Evolutionary conservation across 2,113 vertebrate species (phyloP), one percentile per base, ranked within the genome.

Genomic region (Neogale vison): DNA sequence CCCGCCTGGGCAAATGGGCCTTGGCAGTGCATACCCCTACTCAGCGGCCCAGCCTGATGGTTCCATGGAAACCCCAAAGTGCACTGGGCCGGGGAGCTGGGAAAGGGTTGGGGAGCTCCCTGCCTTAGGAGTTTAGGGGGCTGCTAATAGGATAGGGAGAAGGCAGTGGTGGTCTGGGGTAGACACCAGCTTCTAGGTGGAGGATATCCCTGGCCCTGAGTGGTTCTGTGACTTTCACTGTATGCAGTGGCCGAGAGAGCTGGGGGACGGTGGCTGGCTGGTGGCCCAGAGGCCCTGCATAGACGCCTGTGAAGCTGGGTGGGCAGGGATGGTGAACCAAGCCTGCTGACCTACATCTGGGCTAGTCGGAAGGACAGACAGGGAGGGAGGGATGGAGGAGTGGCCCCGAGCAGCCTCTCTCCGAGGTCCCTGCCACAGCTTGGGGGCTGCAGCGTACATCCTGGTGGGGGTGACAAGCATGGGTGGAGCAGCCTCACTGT

Each of bases 151-250:
- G 21, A 36, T 26, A 9, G 55, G 18, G 63, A 72, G 52, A 24
- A 77, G 72, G 29, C 20, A 15, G 57, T 10, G 24, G 31, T 29
- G 63, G 1, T 23, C 13, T 34, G 57, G 50, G 3, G 7, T 13
- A 17, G 77, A 24, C 1, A 14, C 4, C 5, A 24, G 26, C 3
- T 52, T 82, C 29, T 45, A 15, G 4, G 0, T 6, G 7, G 12
- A 11, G 55, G 65, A 7, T 8, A 42, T 18, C 55, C 21, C n/a
- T 81, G 52, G 26, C 52, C 52, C 24, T 6, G 34, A 24, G 39
- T 12, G 63, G 6, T 42, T 81, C 65, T n/a, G 1, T 10, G 26
- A 13, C 45, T 77, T 34, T 76, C 45, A 14, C 0, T 15, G 1
- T n/a, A 4, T 61, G 82, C 4, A 34, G 24, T 18, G 31, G 24